Base-by-base conservation (phyloP, 2,113 vertebrate genomes). In the Tachycineta bicolor region DNA sequence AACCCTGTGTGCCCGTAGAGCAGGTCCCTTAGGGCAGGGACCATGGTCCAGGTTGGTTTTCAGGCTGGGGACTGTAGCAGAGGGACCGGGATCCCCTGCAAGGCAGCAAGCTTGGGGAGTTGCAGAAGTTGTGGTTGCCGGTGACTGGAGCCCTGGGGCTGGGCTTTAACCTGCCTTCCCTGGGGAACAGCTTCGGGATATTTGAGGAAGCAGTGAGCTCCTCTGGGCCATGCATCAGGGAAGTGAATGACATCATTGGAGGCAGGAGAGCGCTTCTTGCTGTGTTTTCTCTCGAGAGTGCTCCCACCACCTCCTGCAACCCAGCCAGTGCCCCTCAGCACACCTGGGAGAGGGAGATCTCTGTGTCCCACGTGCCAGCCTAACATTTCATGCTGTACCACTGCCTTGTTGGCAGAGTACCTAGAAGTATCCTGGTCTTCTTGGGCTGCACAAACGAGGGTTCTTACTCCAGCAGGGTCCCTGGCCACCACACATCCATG, bases 171-270 rank as follows among this genome's bases (percentile, higher is more conserved):
- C 34, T 59, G 23, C n/a, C 28, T 41, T 14, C 22, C 29, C 33
- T 21, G n/a, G 58, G 41, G 23, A 83, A 76, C n/a, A 84, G 81
- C 46, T 73, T 69, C 34, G 52, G 33, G 52, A 60, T 78, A 43
- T 75, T 73, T 71, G 60, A 77, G 68, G 71, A 83, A 83, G 55
- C 1, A 1, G 34, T 59, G 34, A 74, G 23, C 18, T 86, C 39
- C 1, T 0, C 34, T 63, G 29, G 28, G 55, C 63, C 9, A 0
- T 69, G 59, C 23, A 19, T 3, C 0, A 0, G 56, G 58, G 39
- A 91, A 91, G 26, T 6, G 4, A 37, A 20, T 78, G 49, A 52
- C 49, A 71, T 71, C 3, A 1, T 3, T 70, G 43, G 31, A 74
- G 20, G 7, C 69, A 85, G 53, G 46, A 69, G 33, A 63, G 58